phyloP scores from a whole-genome alignment of 2,888 invertebrate genomes.

The Orgyia antiqua region DNA sequence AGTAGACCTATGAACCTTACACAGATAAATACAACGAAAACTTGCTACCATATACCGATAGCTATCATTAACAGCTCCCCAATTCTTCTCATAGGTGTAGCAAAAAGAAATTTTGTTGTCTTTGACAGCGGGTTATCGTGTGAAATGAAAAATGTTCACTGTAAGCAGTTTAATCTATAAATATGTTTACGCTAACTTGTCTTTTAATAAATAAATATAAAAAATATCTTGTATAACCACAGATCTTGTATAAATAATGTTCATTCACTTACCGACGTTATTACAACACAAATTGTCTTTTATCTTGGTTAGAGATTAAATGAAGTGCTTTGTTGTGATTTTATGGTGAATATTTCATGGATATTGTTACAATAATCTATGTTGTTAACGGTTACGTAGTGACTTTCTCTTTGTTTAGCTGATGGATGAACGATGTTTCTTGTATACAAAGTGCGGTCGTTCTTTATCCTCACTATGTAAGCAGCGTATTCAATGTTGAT shows the following conservation, averaged over 20 bases:
- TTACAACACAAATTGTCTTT: slow-evolving; percentile 2
- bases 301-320: slow-evolving; percentile 7
- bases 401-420: slow-evolving; percentile 19
- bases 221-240: too few species aligned
- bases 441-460: slow-evolving; percentile 4
- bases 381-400: slow-evolving; percentile 13
- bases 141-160: too few species aligned
- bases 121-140: too few species aligned
- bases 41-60: too few species aligned
- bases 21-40: too few species aligned
- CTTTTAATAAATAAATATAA: too few species aligned
- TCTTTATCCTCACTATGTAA: slow-evolving; percentile 7
- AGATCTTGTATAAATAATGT: slow-evolving; percentile 2
- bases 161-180: too few species aligned
- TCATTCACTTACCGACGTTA: slow-evolving; percentile 1
- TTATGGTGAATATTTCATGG: neutral
- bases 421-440: slow-evolving; percentile 9
- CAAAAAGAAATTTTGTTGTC: too few species aligned
- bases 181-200: too few species aligned
- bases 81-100: too few species aligned
- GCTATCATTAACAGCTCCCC: too few species aligned
- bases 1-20: too few species aligned
- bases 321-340: slow-evolving; percentile 2
- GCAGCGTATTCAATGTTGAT: neutral
- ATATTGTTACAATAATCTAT: slow-evolving; percentile 1